Evolutionary conservation across 2,797 vertebrate genomes (phyloP), one percentile per base, ranked within the genome.

Genomic region (Chromobotia macracanthus): DNA sequence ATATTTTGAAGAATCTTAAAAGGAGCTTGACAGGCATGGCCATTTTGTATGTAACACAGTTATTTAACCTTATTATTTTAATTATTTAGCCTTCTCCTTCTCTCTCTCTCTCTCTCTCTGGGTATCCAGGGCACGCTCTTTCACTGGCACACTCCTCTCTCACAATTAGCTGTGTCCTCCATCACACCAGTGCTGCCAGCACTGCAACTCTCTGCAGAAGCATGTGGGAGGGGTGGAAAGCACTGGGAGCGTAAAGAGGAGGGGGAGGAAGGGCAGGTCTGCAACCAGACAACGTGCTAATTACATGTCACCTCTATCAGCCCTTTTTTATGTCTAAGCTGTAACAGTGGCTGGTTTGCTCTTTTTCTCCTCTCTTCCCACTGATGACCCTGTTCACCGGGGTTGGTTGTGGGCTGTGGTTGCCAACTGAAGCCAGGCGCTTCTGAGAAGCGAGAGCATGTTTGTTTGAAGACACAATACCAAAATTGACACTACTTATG

Each of bases 81-180:
- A n/a, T n/a, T n/a, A n/a, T n/a, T n/a, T n/a, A 28, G 28, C 28
- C 80, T 19, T 68, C 28, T 31, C 15, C 69, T 23, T 80, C 72
- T 70, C 79, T 75, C 75, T 80, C 76, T 71, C 72, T 80, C 69
- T 84, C 75, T 72, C 38, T 84, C 51, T 72, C 63, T 84, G 70
- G 60, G 77, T 82, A 80, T 85, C 53, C 82, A 75, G 84, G 70
- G 50, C 72, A 80, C 60, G 69, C 69, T 63, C 68, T 71, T 28
- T 90, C 86, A 86, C 90, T 87, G 89, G 77, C 69, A 80, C 82
- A 84, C 82, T 86, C 85, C 80, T 89, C 28, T 28, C 72, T 85
- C 80, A 86, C 90, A 90, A 88, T 91, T 87, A 89, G 81, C 83
- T 77, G 84, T 84, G 84, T 82, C 77, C 83, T 83, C 83, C 84